These are phyloP conservation scores for Parascotia fuliginaria DNA, from an alignment of 2,888 invertebrate species.

Conservation along the genomic window DNA sequence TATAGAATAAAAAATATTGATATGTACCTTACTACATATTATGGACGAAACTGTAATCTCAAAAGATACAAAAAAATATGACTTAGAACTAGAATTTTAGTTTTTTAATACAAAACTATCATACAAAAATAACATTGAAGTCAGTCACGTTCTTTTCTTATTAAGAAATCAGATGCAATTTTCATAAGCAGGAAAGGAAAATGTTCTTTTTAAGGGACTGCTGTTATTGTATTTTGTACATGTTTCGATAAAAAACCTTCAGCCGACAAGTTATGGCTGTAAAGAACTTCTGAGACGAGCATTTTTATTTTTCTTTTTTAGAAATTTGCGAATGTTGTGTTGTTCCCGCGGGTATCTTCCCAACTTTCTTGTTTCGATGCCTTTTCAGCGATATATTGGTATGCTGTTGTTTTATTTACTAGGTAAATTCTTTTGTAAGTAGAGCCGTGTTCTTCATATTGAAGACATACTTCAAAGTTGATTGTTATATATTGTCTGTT, in stretches of 20 bases:
- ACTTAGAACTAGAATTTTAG: no score
- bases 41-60: no score
- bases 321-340: slow-evolving; percentile 65
- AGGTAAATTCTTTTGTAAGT: slow-evolving; percentile 35
- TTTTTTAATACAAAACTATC: no score
- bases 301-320: slow-evolving; percentile 65
- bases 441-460: slow-evolving; percentile 13
- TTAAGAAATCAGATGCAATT: no score
- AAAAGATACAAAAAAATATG: no score
- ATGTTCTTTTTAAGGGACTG: no score
- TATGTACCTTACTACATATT: no score
- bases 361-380: slow-evolving; percentile 64
- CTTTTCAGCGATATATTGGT: slow-evolving; percentile 60
- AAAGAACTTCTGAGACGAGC: slow-evolving; percentile 56
- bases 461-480: slow-evolving; percentile 4
- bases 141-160: no score
- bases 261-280: slow-evolving; percentile 62
- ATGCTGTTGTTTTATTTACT: slow-evolving; percentile 59
- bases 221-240: slow-evolving; percentile 60
- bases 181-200: no score
- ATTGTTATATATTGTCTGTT: slow-evolving; percentile 5
- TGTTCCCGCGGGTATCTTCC: slow-evolving; percentile 62
- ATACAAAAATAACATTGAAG: no score
- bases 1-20: no score
- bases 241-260: slow-evolving; percentile 64